phyloP scores from a whole-genome alignment of 1,140 invertebrate genomes.

The Diabrotica virgifera region DNA sequence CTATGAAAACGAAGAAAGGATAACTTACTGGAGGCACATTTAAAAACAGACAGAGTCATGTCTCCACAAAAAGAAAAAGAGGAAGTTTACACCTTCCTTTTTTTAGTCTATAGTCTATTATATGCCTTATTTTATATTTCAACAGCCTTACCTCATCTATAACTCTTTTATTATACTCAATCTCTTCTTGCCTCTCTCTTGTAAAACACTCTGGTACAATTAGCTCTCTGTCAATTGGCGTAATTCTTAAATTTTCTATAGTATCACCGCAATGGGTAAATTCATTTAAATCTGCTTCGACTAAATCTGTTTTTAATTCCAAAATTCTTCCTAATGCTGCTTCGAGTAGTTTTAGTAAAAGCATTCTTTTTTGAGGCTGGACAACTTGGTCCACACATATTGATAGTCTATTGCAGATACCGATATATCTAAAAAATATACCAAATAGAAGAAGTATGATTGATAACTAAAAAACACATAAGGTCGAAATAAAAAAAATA shows the following conservation, averaged over 20 bases:
- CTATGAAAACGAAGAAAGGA: background rate
- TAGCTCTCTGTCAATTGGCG: constrained; percentile 55
- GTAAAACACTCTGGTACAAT: constrained; percentile 67
- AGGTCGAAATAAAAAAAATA: background rate
- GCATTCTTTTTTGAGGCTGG: constrained; percentile 85
- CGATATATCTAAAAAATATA: constrained; percentile 64
- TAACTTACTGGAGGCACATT: too few relatives aligned
- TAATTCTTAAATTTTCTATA: constrained; percentile 56
- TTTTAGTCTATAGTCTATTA: too few relatives aligned
- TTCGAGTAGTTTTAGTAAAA: constrained; percentile 78
- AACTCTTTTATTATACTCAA: constrained; percentile 58
- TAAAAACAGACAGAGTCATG: too few relatives aligned
- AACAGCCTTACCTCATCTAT: constrained; percentile 55
- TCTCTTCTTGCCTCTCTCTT: constrained; percentile 62
- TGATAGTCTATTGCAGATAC: constrained; percentile 72
- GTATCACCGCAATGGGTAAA: constrained; percentile 84
- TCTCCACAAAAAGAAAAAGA: too few relatives aligned
- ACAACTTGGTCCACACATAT: constrained; percentile 85
- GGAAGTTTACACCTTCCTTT: too few relatives aligned
- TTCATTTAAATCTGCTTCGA: constrained; percentile 81
- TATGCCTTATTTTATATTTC: too few relatives aligned
- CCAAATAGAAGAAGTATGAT: background rate
- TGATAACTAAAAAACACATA: background rate
- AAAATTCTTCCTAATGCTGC: constrained; percentile 73
- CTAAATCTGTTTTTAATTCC: constrained; percentile 80